These are phyloP conservation scores for Sphaerophoria rueppellii DNA, from an alignment of 2,888 invertebrate species.

Conservation along the genomic window DNA sequence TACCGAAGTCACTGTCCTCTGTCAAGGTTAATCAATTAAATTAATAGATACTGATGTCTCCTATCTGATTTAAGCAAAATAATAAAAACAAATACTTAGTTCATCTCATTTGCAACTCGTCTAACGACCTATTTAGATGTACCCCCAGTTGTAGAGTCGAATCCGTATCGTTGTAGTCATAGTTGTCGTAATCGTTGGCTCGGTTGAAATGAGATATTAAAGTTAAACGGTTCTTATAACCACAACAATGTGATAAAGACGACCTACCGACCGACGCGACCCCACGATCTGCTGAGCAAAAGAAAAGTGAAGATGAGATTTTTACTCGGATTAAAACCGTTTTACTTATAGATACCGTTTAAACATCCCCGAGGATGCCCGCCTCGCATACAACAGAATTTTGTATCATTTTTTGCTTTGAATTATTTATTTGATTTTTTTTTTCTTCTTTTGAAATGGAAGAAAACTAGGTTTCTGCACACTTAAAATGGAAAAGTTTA, in stretches of 20 bases:
- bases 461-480: constrained; percentile 54
- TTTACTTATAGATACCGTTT: constrained; percentile 46
- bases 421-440: neutral
- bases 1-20: constrained; percentile 37
- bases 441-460: constrained; percentile 15
- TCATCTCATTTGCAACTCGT: constrained; percentile 26
- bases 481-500: constrained; percentile 60
- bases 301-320: constrained; percentile 64
- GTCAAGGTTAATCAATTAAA: constrained; percentile 68
- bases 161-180: neutral
- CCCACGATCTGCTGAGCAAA: constrained; percentile 44
- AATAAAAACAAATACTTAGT: constrained; percentile 10
- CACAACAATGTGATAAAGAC: constrained; percentile 51
- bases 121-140: constrained; percentile 69
- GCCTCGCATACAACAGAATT: neutral
- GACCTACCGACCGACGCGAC: constrained; percentile 13
- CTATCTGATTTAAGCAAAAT: constrained; percentile 1
- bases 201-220: constrained; percentile 60
- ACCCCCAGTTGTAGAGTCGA: constrained; percentile 23
- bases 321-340: constrained; percentile 54
- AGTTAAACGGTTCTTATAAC: constrained; percentile 55
- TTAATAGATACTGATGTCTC: constrained; percentile 34
- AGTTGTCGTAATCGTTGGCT: neutral
- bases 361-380: neutral
- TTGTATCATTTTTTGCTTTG: constrained; percentile 14